Evolutionary conservation across 2,888 invertebrate genomes (phyloP), one percentile per base, ranked within the genome.

Genomic region (Rhamphomyia laevipes): DNA sequence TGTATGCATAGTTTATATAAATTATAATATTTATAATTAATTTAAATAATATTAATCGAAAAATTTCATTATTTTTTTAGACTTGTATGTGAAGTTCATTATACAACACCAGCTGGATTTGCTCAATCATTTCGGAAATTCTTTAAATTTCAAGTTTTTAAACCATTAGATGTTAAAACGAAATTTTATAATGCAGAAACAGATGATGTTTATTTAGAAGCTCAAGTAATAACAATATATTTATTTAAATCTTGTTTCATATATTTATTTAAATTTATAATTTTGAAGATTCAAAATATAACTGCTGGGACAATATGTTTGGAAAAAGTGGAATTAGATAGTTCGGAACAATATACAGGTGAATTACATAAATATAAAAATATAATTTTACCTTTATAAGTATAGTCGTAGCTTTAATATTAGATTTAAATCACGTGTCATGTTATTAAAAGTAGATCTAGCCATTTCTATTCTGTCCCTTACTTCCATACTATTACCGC

Each of bases 131-230:
- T 97, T 63, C 79, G 94, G 57, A 97, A 97, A 69, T 96, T 94
- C 69, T 99, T 97, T 70, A 97, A 96, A 73, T 97, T 99, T 70
- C 85, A 92, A 79, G 97, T 99, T 0, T 78, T 94, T 61, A 97
- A 97, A 67, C 97, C 97, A 4, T 74, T 99, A 44, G 97, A 99
- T 77, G 95, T 99, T 0, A 95, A 96, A 74, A 97, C 97, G 0
- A 96, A 97, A 67, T 92, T 97, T 72, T 96, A 92, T 67, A 95
- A 93, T 76, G 90, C 93, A 2, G 95, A 83, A 67, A 82, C 83
- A 55, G 84, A 84, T 73, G 83, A 82, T 73, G 81, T 82, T 5
- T 83, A 79, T 63, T 69, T 82, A 53, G 83, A 84, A 67, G 82
- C 82, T 1, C 82, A 81, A 66, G 78, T 81, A 41, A 3, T 11